These are phyloP conservation scores for Tragopan temminckii DNA, from an alignment of 2,797 vertebrate genomes.

Conservation along the genomic window DNA sequence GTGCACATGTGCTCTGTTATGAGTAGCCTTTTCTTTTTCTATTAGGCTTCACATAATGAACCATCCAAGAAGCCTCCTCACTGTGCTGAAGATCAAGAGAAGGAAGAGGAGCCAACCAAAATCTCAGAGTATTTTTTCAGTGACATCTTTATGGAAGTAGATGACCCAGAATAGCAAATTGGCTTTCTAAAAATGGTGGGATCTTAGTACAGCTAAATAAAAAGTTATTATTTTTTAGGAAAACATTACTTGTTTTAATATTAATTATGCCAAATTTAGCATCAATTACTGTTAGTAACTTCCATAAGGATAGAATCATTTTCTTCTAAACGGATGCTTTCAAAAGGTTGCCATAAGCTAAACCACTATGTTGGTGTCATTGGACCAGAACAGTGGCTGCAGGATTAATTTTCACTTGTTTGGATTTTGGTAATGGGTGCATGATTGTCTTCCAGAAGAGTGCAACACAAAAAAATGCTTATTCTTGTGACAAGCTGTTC, in stretches of 20 bases:
- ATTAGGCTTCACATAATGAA: slow-evolving; percentile 68
- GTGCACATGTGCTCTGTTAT: neutral
- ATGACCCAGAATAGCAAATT: slow-evolving; percentile 80
- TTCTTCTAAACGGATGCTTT: slow-evolving; percentile 28
- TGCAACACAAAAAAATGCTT: slow-evolving; percentile 37
- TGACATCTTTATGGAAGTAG: slow-evolving; percentile 95
- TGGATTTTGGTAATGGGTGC: neutral
- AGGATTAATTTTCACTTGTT: slow-evolving; percentile 30
- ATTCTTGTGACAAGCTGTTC: neutral
- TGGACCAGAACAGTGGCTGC: neutral
- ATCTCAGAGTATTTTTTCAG: slow-evolving; percentile 91
- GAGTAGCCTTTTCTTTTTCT: slow-evolving; percentile 19
- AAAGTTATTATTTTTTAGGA: slow-evolving; percentile 13
- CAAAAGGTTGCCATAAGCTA: neutral
- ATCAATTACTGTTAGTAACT: neutral
- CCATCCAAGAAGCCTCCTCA: slow-evolving; percentile 5
- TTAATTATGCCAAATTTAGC: neutral
- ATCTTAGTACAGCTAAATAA: neutral
- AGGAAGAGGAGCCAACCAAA: slow-evolving; percentile 82
- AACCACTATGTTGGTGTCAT: neutral
- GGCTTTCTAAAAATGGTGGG: neutral
- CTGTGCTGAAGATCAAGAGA: slow-evolving; percentile 50
- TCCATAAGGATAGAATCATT: neutral
- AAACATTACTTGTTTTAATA: slow-evolving; percentile 12
- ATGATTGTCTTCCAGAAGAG: slow-evolving; percentile 20